Base-by-base conservation (phyloP, 2,888 invertebrate species). In the Acrocyrtus sp. region DNA sequence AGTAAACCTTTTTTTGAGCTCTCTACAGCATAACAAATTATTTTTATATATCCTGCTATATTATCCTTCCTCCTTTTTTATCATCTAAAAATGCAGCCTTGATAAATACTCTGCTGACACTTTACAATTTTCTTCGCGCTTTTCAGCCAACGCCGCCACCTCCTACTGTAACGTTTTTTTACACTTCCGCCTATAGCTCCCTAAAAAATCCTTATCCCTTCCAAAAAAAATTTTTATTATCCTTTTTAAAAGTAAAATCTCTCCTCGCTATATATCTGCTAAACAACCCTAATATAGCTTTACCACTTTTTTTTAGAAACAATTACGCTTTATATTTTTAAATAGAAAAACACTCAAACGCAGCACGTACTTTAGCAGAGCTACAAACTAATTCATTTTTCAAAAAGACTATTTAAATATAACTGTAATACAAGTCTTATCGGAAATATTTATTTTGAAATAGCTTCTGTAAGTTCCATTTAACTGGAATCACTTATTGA, bases 31-130 rank as follows among this genome's bases (percentile, higher is more conserved):
- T 61, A 21, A 24, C 17, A 56, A n/a, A n/a, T n/a, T n/a, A n/a
- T n/a, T n/a, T n/a, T n/a, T n/a, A n/a, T n/a, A n/a, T n/a, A n/a
- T n/a, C n/a, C n/a, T n/a, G 56, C 65, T 39, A 66, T 54, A 61
- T 10, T 1, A 10, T 48, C 48, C 22, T 48, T 41, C 27, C 27
- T 15, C 24, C 61, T 51, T n/a, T 65, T 26, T 45, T 29, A 26
- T 58, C n/a, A n/a, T 27, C 26, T 12, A 45, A 43, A n/a, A n/a
- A 24, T 43, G 50, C 60, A 69, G 69, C 61, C 69, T 54, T 69
- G 54, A 39, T 70, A 70, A n/a, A 70, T 70, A 70, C 70, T 70
- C 61, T 54, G 45, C 45, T 45, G 58, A 61, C 45, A 51, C 41
- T 21, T 56, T 5, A 12, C n/a, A n/a, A n/a, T n/a, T n/a, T n/a